Conservation (phyloP, 2,797 vertebrate species). For the Glossophaga mutica region DNA sequence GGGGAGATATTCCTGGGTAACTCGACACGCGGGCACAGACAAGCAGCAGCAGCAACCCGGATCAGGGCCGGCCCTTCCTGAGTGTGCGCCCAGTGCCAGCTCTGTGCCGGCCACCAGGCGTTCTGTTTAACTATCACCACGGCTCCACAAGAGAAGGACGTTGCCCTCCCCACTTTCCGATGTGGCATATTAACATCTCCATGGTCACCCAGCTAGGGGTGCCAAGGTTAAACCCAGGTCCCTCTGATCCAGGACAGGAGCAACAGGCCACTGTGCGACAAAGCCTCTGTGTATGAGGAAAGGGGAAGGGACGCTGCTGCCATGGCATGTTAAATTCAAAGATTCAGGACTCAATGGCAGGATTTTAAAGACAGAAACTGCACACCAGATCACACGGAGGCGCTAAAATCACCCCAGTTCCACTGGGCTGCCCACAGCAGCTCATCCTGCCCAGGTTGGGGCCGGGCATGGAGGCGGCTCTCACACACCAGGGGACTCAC, state of each 20-base stretch:
- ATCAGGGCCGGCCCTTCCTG: neutral
- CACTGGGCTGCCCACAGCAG: neutral
- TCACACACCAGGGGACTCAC: neutral
- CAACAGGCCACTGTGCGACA: neutral
- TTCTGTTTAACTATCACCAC: neutral
- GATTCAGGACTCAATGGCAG: neutral
- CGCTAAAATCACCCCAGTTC: neutral
- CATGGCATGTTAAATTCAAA: neutral
- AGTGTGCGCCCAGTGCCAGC: neutral
- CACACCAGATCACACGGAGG: neutral
- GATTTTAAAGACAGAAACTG: constrained; percentile 11
- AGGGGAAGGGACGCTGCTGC: neutral
- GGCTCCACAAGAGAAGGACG: neutral
- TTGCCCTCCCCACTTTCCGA: neutral
- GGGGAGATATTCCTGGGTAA: neutral
- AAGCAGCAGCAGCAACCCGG: neutral
- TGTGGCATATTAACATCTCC: neutral
- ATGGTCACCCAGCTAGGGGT: neutral
- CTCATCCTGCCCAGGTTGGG: neutral
- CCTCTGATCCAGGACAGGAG: neutral
- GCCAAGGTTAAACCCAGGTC: neutral
- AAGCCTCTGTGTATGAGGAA: neutral
- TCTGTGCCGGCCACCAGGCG: neutral
- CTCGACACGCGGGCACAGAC: neutral
- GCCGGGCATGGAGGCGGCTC: neutral